Evolutionary conservation across 2,797 vertebrate genomes (phyloP).

Genomic region (Rhabdomys pumilio): DNA sequence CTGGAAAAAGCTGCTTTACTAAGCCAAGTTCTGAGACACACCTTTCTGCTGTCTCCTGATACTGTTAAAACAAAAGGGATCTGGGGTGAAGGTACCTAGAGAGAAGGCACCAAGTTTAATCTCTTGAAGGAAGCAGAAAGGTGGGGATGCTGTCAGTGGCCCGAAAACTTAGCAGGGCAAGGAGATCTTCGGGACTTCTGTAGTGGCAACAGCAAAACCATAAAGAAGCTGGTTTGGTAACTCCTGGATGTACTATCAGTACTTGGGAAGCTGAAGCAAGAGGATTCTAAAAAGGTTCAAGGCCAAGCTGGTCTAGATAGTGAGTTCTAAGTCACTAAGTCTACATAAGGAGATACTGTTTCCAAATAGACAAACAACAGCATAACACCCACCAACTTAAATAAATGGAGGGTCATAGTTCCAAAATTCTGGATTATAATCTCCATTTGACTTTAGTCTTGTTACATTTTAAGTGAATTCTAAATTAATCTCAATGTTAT

Average conservation of each 20-base stretch:
- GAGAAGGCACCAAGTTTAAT: constrained; percentile 21
- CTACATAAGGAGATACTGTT: background rate
- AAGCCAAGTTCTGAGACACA: background rate
- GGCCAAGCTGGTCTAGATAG: background rate
- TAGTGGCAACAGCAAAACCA: background rate
- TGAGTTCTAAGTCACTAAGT: background rate
- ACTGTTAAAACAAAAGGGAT: background rate
- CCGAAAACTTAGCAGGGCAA: constrained; percentile 14
- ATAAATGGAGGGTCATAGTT: background rate
- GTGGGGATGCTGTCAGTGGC: background rate
- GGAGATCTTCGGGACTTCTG: background rate
- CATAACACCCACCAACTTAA: background rate
- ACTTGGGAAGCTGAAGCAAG: background rate
- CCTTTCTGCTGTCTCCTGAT: constrained; percentile 30
- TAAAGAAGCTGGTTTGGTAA: background rate
- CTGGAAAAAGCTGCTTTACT: background rate
- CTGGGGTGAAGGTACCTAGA: background rate
- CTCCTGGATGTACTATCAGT: background rate
- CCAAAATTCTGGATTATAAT: constrained; percentile 48
- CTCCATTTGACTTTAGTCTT: constrained; percentile 18
- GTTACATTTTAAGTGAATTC: constrained; percentile 50
- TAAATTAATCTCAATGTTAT: constrained; percentile 27
- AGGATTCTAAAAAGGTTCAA: background rate
- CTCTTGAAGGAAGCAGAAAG: background rate
- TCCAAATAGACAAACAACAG: background rate